Evolutionary conservation across 2,113 vertebrate species (phyloP), one percentile per base, ranked within the genome.

Genomic region (Ceyx cyanopectus): DNA sequence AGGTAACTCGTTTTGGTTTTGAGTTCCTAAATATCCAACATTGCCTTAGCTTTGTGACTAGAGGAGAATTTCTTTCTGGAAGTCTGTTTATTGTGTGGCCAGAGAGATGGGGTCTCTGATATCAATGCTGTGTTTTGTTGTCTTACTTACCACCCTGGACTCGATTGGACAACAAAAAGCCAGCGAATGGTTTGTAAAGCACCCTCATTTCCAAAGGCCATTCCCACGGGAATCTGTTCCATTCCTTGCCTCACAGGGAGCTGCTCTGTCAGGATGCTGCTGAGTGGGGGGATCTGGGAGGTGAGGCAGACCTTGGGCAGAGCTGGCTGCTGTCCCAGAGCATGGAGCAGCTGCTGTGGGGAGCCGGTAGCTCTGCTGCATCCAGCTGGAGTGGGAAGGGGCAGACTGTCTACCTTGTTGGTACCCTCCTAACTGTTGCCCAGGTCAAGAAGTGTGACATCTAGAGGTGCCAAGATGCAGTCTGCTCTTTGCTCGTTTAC

Each of bases 301-400:
- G 56, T 81, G 53, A 53, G 58, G 2, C 15, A 73, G 65, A 30
- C 37, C 60, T 34, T 34, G 72, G 43, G 48, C 1, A 0, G 5
- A 20, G 14, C 40, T 2, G 1, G 27, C 2, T 30, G 45, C 46
- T 73, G 43, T 66, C 51, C 41, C 6, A 13, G 48, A 73, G 60
- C 30, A 20, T 22, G 68, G n/a, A 57, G 1, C 2, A 0, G 16
- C 2, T 17, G 20, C 9, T 30, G 2, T 50, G 46, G 73, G 60
- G 19, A 46, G 22, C 37, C 50, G 61, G 80, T 34, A 69, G 54
- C 72, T 34, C 26, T n/a, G 2, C 16, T 40, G 54, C 50, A 45
- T 32, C 45, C 37, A 45, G 11, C 26, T 72, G 54, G 24, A 58
- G 37, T 1, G 21, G 27, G 32, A 76, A 14, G 1, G 2, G 60